These are phyloP conservation scores for Chymomyza procnemis DNA, from an alignment of 2,888 invertebrate species.

Conservation along the genomic window DNA sequence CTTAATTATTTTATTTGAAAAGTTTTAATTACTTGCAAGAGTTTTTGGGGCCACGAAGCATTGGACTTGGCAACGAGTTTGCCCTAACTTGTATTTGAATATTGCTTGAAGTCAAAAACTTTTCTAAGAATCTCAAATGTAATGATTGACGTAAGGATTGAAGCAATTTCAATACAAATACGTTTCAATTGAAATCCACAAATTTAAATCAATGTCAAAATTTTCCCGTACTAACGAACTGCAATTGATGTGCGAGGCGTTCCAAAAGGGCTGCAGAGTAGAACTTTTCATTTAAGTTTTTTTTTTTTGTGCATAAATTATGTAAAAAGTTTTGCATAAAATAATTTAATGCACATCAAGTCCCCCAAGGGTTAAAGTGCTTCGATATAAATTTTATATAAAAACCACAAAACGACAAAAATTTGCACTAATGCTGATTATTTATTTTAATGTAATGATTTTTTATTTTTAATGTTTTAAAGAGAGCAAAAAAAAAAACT, in stretches of 20 bases:
- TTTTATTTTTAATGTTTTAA: background rate
- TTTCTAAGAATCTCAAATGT: background rate
- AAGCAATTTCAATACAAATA: background rate
- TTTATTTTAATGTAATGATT: background rate
- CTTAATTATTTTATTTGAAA: slow-evolving; percentile 69
- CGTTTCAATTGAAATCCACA: background rate
- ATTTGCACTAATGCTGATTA: background rate
- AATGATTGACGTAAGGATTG: background rate
- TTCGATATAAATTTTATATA: background rate
- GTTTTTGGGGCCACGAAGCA: slow-evolving; percentile 4
- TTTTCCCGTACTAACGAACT: background rate
- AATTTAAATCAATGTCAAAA: background rate
- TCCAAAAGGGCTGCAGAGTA: too few relatives aligned
- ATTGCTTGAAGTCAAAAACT: background rate
- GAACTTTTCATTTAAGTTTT: background rate
- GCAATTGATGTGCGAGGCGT: background rate
- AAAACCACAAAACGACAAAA: background rate
- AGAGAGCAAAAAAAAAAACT: background rate
- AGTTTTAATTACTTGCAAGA: slow-evolving; percentile 68
- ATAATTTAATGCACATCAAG: background rate
- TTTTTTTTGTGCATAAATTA: background rate
- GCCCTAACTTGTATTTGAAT: background rate
- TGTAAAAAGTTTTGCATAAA: background rate
- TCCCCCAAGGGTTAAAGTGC: background rate
- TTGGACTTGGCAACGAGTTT: background rate